A percentile compares a stretch with the other conserved stretches of the same genome.
phyloP scores from a whole-genome alignment of 2,113 vertebrate species.

The Aldabrachelys gigantea region DNA sequence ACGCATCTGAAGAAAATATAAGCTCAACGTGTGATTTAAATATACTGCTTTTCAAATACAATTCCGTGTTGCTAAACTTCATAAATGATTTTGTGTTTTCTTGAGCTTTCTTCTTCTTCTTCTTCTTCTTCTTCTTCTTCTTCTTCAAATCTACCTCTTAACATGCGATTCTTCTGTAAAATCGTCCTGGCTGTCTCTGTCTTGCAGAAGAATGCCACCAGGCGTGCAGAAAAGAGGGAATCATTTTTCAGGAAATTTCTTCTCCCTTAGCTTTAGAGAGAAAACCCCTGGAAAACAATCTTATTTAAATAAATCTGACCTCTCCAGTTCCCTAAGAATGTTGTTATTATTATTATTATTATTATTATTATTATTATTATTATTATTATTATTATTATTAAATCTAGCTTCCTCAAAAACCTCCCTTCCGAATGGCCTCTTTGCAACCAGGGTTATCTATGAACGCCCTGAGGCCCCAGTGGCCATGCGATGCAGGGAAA shows the following conservation, averaged over 20 bases:
- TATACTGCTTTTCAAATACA: conserved; percentile 1
- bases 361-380: too few relatives aligned
- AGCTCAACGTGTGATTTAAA: not conserved
- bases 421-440: not conserved
- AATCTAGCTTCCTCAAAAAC: not conserved
- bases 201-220: not conserved
- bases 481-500: too few relatives aligned
- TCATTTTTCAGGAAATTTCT: not conserved
- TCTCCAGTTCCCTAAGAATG: not conserved
- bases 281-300: not conserved
- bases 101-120: not conserved
- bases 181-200: not conserved
- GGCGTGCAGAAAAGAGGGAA: not conserved
- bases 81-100: conserved; percentile 23
- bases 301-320: not conserved
- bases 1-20: not conserved
- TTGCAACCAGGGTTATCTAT: not conserved
- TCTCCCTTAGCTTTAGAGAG: not conserved
- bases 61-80: not conserved
- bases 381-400: too few relatives aligned
- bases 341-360: too few relatives aligned
- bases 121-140: not conserved
- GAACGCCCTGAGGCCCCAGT: not conserved
- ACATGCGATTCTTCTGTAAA: not conserved
- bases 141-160: not conserved